Evolutionary conservation across 2,797 vertebrate species (phyloP).

Genomic region (Coregonus suidteri): DNA sequence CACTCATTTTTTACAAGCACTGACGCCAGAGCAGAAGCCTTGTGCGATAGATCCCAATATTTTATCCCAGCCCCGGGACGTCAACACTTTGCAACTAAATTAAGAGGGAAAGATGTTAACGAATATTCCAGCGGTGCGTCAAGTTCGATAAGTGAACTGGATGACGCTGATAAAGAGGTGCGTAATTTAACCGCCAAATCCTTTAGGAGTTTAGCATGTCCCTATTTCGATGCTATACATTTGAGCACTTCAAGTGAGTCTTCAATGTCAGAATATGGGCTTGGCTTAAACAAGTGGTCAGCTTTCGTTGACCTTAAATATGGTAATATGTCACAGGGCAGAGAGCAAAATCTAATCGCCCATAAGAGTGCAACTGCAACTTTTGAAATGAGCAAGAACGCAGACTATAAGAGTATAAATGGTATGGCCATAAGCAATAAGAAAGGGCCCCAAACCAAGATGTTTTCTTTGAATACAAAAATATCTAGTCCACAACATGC

Average conservation of each 20-base stretch:
- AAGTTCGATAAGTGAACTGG: constrained; percentile 94
- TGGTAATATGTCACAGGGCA: constrained; percentile 75
- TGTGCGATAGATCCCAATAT: constrained; percentile 44
- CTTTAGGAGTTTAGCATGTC: constrained; percentile 94
- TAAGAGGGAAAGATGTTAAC: constrained; percentile 82
- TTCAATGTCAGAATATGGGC: constrained; percentile 84
- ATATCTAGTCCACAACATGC: constrained; percentile 43
- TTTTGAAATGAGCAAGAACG: constrained; percentile 66
- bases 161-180: constrained; percentile 97
- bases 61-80: constrained; percentile 88
- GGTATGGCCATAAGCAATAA: constrained; percentile 18
- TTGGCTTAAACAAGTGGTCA: constrained; percentile 89
- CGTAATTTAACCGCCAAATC: constrained; percentile 92
- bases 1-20: constrained; percentile 81
- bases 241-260: constrained; percentile 92
- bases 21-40: constrained; percentile 73
- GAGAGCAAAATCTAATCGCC: constrained; percentile 74
- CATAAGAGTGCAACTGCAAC: constrained; percentile 69
- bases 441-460: constrained; percentile 72
- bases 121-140: constrained; percentile 94
- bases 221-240: constrained; percentile 91
- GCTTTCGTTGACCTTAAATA: constrained; percentile 90
- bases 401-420: constrained; percentile 48
- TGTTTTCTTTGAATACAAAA: constrained; percentile 61
- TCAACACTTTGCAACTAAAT: constrained; percentile 83